Evolutionary conservation across 2,888 invertebrate genomes (phyloP).

Genomic region (Patella ulyssiponensis): DNA sequence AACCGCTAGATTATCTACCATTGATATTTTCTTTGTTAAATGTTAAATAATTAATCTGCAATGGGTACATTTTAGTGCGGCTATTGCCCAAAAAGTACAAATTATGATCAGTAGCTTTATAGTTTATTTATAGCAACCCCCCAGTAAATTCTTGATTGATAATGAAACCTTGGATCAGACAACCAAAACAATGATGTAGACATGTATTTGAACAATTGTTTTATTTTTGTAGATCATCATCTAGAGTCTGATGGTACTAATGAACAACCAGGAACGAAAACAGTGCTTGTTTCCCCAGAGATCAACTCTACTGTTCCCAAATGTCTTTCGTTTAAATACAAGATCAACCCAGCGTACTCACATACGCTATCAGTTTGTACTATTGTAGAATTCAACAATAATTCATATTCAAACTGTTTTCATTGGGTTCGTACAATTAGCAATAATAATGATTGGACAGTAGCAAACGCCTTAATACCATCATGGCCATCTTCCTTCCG

Average conservation of each 20-base stretch:
- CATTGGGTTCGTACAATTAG: slow-evolving; percentile 24
- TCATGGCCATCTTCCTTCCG: slow-evolving; percentile 9
- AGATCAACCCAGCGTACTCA: slow-evolving; percentile 15
- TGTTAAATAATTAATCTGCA: no score
- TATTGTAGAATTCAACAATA: slow-evolving; percentile 3
- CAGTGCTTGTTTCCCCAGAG: slow-evolving; percentile 29
- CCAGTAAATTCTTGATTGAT: no score
- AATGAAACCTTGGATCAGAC: no score
- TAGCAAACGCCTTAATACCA: slow-evolving; percentile 16
- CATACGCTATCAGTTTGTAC: slow-evolving; percentile 32
- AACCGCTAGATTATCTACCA: no score
- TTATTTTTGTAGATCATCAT: slow-evolving; percentile 13
- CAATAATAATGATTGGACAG: slow-evolving; percentile 14
- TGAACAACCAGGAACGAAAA: slow-evolving; percentile 21
- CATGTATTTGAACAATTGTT: neutral
- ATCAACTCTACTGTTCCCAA: slow-evolving; percentile 30
- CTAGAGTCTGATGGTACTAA: slow-evolving; percentile 15
- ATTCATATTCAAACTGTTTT: slow-evolving; percentile 25
- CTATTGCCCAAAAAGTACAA: no score
- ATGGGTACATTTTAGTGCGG: no score
- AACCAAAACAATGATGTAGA: no score
- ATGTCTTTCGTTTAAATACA: slow-evolving; percentile 34
- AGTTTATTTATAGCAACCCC: no score
- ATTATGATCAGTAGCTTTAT: no score
- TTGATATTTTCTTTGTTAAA: no score